Conservation (phyloP, 1,140 invertebrate species). For the Drosophila nigromelanica region DNA sequence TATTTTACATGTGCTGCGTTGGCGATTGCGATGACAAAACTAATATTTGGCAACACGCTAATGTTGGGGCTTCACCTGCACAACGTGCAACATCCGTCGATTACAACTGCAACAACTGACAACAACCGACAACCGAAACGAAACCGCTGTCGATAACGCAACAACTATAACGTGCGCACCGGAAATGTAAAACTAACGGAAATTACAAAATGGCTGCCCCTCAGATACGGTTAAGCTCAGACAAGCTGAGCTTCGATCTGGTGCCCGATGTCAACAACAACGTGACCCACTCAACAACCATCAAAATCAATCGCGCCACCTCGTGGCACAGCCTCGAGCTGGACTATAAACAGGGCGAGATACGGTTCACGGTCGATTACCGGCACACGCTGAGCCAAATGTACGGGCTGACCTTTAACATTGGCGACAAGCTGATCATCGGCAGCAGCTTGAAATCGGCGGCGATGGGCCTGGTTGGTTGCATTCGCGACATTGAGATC, state of each 20-base stretch:
- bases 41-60: constrained; percentile 74
- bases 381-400: constrained; percentile 88
- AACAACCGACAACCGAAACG: constrained; percentile 26
- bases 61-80: constrained; percentile 32
- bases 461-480: constrained; percentile 92
- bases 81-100: constrained; percentile 70
- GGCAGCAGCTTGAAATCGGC: constrained; percentile 89
- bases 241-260: constrained; percentile 92
- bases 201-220: constrained; percentile 73
- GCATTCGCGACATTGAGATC: constrained; percentile 94
- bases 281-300: constrained; percentile 89
- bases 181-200: constrained; percentile 78
- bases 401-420: constrained; percentile 86
- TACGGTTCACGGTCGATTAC: constrained; percentile 90
- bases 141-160: constrained; percentile 43
- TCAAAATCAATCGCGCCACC: constrained; percentile 90
- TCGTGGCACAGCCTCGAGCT: constrained; percentile 92
- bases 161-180: constrained; percentile 30
- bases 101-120: constrained; percentile 37
- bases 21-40: constrained; percentile 63
- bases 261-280: constrained; percentile 89
- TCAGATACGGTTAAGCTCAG: constrained; percentile 90
- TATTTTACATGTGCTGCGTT: constrained; percentile 51
- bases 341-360: constrained; percentile 89
- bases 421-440: constrained; percentile 88